Base-by-base conservation (phyloP, 2,888 invertebrate genomes). In the Cephus runcator region DNA sequence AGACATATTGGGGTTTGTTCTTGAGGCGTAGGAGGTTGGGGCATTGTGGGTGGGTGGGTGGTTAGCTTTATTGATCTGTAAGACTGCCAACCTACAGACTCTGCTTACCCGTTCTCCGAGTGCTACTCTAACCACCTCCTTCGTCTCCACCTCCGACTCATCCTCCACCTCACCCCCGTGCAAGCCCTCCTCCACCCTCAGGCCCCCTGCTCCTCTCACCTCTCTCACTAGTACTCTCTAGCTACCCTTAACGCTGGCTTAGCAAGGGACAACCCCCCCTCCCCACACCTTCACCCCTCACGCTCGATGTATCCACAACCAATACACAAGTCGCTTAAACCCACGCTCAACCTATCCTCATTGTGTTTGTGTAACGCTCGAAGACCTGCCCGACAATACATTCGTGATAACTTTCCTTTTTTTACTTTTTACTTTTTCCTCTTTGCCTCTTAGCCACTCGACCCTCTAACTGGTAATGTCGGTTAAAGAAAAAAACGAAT, bases 21-120 rank as follows among this genome's bases (percentile, higher is more conserved):
- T 91, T 91, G 90, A 91, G 89, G 88, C 87, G 88, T 85, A 85
- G 79, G 80, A 80, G 79, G 83, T 79, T n/a, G 73, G 73, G 76
- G 81, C 82, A 83, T 83, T 84, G 84, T 83, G 84, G 85, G 84
- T 81, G 84, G 84, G 86, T 85, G 90, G 91, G 88, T 90, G 91
- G 91, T 91, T 91, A 91, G 91, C 91, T 91, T 91, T 91, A 91
- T 91, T 91, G 91, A 91, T 91, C 91, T 91, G 91, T 90, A 91
- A 91, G 91, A 91, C 91, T 91, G 86, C 89, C 89, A 87, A 88
- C 88, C 87, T 89, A 89, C 88, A 87, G 83, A 87, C 87, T n/a
- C 73, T 73, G 69, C 76, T 71, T 76, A 33, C 56, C 56, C 56
- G 56, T 56, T 23, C 56, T 56, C 56, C 56, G 15, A 15, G 56